These are phyloP conservation scores for Lethenteron reissneri DNA, from an alignment of 2,113 vertebrate species.

Conservation along the genomic window DNA sequence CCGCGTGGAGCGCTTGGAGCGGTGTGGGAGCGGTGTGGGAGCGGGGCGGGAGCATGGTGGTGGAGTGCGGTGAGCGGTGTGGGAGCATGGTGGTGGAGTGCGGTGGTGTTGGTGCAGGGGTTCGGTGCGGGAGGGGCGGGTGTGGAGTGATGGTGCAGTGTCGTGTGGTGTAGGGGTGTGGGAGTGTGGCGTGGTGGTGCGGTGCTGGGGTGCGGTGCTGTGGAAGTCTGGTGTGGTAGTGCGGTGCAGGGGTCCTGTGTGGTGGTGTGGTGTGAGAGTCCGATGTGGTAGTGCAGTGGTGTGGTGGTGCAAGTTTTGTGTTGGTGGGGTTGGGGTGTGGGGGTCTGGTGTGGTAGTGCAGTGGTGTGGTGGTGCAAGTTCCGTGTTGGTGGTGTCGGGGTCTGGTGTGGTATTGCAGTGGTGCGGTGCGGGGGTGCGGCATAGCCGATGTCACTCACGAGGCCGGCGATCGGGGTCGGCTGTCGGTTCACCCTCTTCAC, in stretches of 20 bases:
- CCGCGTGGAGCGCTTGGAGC: too few species aligned
- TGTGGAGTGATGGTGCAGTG: too few species aligned
- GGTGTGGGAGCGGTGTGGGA: too few species aligned
- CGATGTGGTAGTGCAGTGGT: slow-evolving; percentile 13
- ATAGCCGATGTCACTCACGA: slow-evolving; percentile 44
- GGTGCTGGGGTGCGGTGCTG: too few species aligned
- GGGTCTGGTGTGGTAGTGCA: slow-evolving; percentile 2
- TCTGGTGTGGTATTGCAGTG: slow-evolving; percentile 6
- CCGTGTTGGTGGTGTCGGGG: slow-evolving; percentile 8
- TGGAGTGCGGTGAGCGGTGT: too few species aligned
- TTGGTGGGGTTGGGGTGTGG: neutral
- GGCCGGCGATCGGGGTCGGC: slow-evolving; percentile 63
- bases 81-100: too few species aligned
- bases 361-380: slow-evolving; percentile 16
- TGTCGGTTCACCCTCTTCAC: slow-evolving; percentile 91
- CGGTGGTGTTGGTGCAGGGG: too few species aligned
- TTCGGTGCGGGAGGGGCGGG: too few species aligned
- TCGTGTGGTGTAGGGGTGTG: too few species aligned
- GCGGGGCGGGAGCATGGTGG: too few species aligned
- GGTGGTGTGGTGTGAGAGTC: neutral
- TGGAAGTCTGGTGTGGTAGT: slow-evolving; percentile 3
- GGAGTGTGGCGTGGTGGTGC: too few species aligned
- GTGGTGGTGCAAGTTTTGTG: slow-evolving; percentile 15
- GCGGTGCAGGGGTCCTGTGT: slow-evolving; percentile 17
- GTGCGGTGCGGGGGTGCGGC: slow-evolving; percentile 13